Evolutionary conservation across 1,140 invertebrate genomes (phyloP).

Genomic region (Halyomorpha halys): DNA sequence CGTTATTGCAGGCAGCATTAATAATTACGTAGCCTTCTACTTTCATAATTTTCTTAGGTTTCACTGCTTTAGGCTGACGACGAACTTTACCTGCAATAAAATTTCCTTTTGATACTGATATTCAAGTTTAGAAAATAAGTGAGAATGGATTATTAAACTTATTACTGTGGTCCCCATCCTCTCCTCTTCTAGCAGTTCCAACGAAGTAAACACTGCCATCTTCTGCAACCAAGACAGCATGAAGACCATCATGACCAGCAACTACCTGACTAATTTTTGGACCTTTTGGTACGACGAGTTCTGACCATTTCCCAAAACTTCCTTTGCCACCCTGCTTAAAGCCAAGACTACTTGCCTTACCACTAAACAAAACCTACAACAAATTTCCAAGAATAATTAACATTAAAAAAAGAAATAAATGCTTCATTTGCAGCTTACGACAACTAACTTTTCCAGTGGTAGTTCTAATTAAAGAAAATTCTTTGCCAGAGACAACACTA

Average conservation of each 20-base stretch:
- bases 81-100: constrained; percentile 55
- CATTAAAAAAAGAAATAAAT: background rate
- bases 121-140: too few relatives aligned
- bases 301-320: constrained; percentile 55
- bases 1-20: constrained; percentile 84
- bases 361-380: constrained; percentile 58
- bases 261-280: constrained; percentile 67
- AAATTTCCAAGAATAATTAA: background rate
- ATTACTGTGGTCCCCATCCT: constrained; percentile 73
- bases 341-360: constrained; percentile 62
- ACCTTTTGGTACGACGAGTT: constrained; percentile 63
- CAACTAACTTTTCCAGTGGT: constrained; percentile 57
- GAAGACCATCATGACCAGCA: constrained; percentile 85
- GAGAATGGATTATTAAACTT: background rate
- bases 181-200: constrained; percentile 80
- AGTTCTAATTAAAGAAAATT: constrained; percentile 71
- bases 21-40: constrained; percentile 75
- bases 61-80: constrained; percentile 76
- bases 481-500: constrained; percentile 62
- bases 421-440: background rate
- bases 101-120: background rate
- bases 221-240: constrained; percentile 77
- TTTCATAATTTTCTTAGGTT: constrained; percentile 86
- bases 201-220: constrained; percentile 81
- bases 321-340: constrained; percentile 51